Conservation (phyloP, 2,888 invertebrate species). For the Coleophora deauratella region DNA sequence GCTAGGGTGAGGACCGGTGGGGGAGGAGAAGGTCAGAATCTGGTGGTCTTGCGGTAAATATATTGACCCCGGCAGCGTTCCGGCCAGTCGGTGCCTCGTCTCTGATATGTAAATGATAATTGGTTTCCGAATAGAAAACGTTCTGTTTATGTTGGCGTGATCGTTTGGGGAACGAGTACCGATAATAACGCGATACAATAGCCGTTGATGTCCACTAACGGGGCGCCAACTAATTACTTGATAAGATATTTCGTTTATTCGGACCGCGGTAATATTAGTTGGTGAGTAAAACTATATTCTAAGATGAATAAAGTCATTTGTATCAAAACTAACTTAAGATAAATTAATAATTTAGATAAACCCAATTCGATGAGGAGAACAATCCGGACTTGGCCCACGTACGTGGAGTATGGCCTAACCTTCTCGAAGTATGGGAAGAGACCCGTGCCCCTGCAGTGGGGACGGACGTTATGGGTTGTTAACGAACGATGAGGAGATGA, state of each 20-base stretch:
- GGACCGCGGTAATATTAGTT: neutral
- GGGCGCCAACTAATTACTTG: constrained; percentile 12
- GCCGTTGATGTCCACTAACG: constrained; percentile 10
- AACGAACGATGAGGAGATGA: too few species aligned
- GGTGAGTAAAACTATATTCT: too few species aligned
- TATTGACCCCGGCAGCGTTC: constrained; percentile 68
- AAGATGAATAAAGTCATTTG: too few species aligned
- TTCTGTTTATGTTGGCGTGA: constrained; percentile 58
- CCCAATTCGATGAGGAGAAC: too few species aligned
- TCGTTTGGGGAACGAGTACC: constrained; percentile 47
- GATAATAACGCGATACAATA: constrained; percentile 25
- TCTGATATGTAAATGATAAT: constrained; percentile 73
- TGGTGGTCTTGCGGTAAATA: constrained; percentile 54
- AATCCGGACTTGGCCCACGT: too few species aligned
- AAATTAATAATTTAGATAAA: too few species aligned
- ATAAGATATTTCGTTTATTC: neutral
- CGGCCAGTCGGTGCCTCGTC: constrained; percentile 62
- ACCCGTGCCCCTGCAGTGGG: too few species aligned
- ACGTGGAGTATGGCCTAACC: too few species aligned
- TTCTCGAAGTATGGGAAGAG: too few species aligned
- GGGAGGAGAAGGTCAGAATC: constrained; percentile 34
- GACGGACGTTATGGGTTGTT: too few species aligned
- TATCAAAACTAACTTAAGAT: too few species aligned
- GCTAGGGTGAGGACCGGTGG: constrained; percentile 23
- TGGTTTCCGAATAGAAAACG: constrained; percentile 68